phyloP scores from a whole-genome alignment of 2,113 vertebrate species.

The Boulengeromyrus knoepffleri region DNA sequence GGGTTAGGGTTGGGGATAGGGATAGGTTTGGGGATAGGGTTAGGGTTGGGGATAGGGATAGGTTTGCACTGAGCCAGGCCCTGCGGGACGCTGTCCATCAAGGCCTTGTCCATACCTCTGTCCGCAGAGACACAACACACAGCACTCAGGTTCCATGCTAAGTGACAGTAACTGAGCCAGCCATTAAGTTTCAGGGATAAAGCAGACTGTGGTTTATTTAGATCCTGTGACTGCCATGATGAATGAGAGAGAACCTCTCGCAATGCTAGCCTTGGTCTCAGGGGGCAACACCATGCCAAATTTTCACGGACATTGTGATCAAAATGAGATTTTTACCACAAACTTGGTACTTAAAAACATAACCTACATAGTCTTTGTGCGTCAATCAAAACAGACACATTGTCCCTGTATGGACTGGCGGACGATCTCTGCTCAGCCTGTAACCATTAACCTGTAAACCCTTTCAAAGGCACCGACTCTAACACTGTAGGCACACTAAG shows the following conservation, averaged over 20 bases:
- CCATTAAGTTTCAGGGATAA: background rate
- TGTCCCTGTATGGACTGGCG: background rate
- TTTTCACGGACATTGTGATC: background rate
- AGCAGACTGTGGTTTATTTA: background rate
- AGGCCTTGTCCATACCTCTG: background rate
- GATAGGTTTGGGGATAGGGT: too few species aligned
- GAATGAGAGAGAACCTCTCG: background rate
- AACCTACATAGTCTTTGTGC: background rate
- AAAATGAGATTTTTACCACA: background rate
- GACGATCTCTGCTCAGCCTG: background rate
- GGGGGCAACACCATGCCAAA: background rate
- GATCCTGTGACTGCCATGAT: background rate
- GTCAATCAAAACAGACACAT: background rate
- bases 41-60: background rate
- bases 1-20: background rate
- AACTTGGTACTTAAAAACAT: background rate
- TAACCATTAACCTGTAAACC: background rate
- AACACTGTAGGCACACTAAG: background rate
- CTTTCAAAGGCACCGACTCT: background rate
- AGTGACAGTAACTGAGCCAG: background rate
- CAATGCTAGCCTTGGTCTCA: background rate
- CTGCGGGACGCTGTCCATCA: background rate
- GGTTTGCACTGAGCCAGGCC: background rate
- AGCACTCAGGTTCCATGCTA: background rate
- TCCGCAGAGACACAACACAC: background rate